phyloP scores from a whole-genome alignment of 92 coral and sea anemone genomes.

The Epizoanthus fatuus region DNA sequence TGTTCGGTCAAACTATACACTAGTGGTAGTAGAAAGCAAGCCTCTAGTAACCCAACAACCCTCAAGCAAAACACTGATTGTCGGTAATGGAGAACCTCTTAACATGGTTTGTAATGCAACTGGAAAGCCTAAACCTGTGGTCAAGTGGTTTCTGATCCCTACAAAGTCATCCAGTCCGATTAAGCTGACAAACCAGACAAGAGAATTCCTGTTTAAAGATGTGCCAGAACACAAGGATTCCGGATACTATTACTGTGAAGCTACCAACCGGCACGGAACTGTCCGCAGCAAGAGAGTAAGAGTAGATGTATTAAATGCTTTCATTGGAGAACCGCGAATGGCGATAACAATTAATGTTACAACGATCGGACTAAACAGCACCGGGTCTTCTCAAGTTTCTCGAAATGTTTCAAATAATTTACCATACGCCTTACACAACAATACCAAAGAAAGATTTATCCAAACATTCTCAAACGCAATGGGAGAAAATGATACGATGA shows the following conservation, averaged over 20 bases:
- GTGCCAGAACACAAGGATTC: slow-evolving; percentile 9
- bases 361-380: neutral
- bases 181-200: neutral
- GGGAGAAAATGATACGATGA: neutral
- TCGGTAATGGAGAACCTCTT: neutral
- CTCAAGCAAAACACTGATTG: neutral
- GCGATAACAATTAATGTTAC: slow-evolving; percentile 4
- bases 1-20: slow-evolving; percentile 63
- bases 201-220: neutral
- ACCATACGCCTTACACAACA: neutral
- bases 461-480: neutral
- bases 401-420: neutral
- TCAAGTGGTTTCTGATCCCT: slow-evolving; percentile 52
- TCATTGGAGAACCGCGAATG: slow-evolving; percentile 39
- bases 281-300: slow-evolving; percentile 49
- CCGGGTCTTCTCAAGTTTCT: neutral
- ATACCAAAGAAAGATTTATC: neutral
- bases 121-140: slow-evolving; percentile 41
- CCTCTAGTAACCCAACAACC: slow-evolving; percentile 70
- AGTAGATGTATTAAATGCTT: slow-evolving; percentile 26
- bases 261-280: slow-evolving; percentile 25
- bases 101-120: slow-evolving; percentile 33
- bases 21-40: slow-evolving; percentile 56
- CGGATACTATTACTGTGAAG: slow-evolving; percentile 58
- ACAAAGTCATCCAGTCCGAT: neutral